Conservation (phyloP, 2,113 vertebrate genomes). For the Aptenodytes forsteri region DNA sequence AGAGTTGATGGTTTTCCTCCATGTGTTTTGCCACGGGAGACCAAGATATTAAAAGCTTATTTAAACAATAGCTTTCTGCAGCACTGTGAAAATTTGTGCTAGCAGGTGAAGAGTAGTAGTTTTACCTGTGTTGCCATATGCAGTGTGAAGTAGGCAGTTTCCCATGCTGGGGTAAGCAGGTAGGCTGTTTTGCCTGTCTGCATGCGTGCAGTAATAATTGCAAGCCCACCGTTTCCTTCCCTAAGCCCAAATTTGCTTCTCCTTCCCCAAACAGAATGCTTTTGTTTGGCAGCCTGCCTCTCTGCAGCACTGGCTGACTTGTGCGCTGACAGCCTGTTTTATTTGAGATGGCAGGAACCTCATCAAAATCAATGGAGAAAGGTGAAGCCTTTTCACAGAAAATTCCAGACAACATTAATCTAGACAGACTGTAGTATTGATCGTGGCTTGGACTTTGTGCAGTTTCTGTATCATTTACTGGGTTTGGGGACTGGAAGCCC, state of each 20-base stretch:
- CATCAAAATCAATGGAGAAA: background rate
- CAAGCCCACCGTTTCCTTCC: background rate
- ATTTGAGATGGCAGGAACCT: conserved; percentile 6
- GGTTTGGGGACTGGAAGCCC: background rate
- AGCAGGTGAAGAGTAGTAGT: background rate
- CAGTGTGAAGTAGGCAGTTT: background rate
- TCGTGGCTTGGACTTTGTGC: background rate
- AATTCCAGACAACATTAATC: background rate
- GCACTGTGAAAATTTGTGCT: background rate
- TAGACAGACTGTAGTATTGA: background rate
- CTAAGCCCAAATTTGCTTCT: background rate
- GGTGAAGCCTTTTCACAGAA: background rate
- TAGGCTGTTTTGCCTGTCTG: background rate
- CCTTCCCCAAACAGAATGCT: background rate
- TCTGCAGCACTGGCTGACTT: background rate
- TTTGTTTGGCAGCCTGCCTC: conserved; percentile 3
- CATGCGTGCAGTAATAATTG: background rate
- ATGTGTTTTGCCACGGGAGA: background rate
- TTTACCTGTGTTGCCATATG: background rate
- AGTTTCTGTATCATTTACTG: background rate
- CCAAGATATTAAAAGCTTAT: background rate
- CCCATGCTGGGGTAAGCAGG: background rate
- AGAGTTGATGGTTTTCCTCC: background rate
- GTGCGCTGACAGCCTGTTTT: background rate
- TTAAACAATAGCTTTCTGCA: background rate